Base-by-base conservation (phyloP, 2,113 vertebrate species). In the Dolichallabes microphthalmus region DNA sequence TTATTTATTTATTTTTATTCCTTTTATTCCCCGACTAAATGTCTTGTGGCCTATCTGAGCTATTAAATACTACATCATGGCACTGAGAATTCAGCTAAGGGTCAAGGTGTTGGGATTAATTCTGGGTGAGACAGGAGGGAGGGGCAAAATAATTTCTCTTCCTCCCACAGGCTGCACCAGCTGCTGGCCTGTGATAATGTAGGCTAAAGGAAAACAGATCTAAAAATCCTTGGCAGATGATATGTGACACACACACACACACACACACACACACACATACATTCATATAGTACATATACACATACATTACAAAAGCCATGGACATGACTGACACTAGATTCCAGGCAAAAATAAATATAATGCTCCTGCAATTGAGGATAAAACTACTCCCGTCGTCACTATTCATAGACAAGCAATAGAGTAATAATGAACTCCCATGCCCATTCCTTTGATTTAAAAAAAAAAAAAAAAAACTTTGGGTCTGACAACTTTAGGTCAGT, bases 141-240 rank as follows among this genome's bases (percentile, higher is more conserved):
- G 35, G 22, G 13, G 17, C 9, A 22, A 55, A 30, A 60, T 15
- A 13, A 57, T 8, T 17, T 13, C 58, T 30, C 22, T 45, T 14
- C 25, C 58, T 71, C 84, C 60, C 20, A 78, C 87, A 81, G 80
- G 61, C 83, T 30, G 81, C 52, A 82, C 86, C 88, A 89, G 88
- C 83, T 89, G 86, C 61, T 89, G 83, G 64, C 74, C 66, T 87
- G 80, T 79, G 64, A 86, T 83, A 87, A 85, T 75, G 80, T 86
- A 75, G 53, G 80, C 75, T 52, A 73, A 89, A 32, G 74, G 79
- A 66, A 83, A 87, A 89, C 52, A 64, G 79, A 89, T 85, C 86
- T 87, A 87, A 89, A 89, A 80, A 52, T 80, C 83, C 52, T 60
- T 89, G 83, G 80, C 83, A 89, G 88, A 89, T 87, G 80, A 88